Base-by-base conservation (phyloP, 2,888 invertebrate species). In the Scaptomyza tumidula region DNA sequence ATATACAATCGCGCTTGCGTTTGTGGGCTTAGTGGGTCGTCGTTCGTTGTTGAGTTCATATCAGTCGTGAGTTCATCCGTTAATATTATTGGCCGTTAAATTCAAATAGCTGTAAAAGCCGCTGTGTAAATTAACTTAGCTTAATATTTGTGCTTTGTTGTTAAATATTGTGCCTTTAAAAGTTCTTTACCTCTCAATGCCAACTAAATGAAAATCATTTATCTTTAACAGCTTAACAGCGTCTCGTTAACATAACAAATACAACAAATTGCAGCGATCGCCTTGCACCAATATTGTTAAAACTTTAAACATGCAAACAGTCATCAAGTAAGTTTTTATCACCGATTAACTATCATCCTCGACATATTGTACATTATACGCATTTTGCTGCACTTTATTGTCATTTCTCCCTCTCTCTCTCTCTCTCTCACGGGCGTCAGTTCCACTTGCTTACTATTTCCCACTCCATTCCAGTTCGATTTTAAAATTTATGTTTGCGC, bases 271-370 rank as follows among this genome's bases (percentile, higher is more conserved):
- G 27, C 64, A 27, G 44, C 63, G 48, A 19, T 41, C 53, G 43
- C 41, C 41, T 48, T 56, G 39, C 66, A 37, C 63, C 71, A 75
- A 85, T 62, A 83, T 76, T 74, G 65, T 71, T 64, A 75, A 68
- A 79, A 80, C 76, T 77, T 75, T 61, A 55, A 88, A 65, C 63
- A 91, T 91, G 91, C 91, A 91, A 83, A 91, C 91, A 59, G 90
- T 91, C 58, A 91, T 91, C 73, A 90, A 91, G 91, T 91, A 90
- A 91, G 91, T 91, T 55, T 44, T 52, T 48, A 67, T 57, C 44
- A 49, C 19, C 48, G 55, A 39, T 54, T 24, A 44, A 19, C n/a
- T 35, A 35, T 50, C 48, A 37, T 48, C 46, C 24, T 41, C 16
- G 10, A 35, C 14, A 9, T 39, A n/a, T 37, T 37, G 11, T 33